Evolutionary conservation across 2,888 invertebrate species (phyloP), one percentile per base, ranked within the genome.

Genomic region (Spodoptera littoralis): DNA sequence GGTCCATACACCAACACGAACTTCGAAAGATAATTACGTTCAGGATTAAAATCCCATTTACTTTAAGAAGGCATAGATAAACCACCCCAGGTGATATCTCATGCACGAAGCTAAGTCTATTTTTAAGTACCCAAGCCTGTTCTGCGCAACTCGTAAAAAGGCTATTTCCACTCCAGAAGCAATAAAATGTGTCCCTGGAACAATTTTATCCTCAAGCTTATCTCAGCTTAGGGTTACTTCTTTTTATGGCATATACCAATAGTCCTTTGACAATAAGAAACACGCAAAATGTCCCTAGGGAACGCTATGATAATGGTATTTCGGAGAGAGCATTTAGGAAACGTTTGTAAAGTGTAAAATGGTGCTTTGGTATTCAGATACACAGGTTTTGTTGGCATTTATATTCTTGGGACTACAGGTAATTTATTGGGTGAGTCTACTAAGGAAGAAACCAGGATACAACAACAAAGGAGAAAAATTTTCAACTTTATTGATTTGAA

Each of bases 121-220:
- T 83, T 77, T 79, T 76, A 80, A 77, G 76, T 67, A 65, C 60
- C 68, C 74, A 79, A 70, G 77, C 79, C 82, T 81, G 80, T 82
- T 80, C 66, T 70, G 69, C 78, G 74, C 76, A 70, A 80, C 81
- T 88, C 87, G 84, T 88, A 87, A 87, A 88, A 86, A 82, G 77
- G 82, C 80, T 83, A 87, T 88, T 88, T 84, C 83, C 82, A 80
- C 80, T 80, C 72, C 70, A 74, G 81, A 81, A 81, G 85, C 78
- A 83, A 86, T 89, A 88, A 88, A 89, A 83, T 75, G 76, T 84
- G 80, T 83, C 82, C 79, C 77, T 78, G 80, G 83, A 82, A 84
- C 74, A 76, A 77, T 82, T 82, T 82, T 84, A 83, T 84, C 80
- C 80, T 69, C 64, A 68, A 71, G 74, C 81, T 82, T 86, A 82